These are phyloP conservation scores for Scolopax rusticola DNA, from an alignment of 2,797 vertebrate genomes.

Conservation along the genomic window DNA sequence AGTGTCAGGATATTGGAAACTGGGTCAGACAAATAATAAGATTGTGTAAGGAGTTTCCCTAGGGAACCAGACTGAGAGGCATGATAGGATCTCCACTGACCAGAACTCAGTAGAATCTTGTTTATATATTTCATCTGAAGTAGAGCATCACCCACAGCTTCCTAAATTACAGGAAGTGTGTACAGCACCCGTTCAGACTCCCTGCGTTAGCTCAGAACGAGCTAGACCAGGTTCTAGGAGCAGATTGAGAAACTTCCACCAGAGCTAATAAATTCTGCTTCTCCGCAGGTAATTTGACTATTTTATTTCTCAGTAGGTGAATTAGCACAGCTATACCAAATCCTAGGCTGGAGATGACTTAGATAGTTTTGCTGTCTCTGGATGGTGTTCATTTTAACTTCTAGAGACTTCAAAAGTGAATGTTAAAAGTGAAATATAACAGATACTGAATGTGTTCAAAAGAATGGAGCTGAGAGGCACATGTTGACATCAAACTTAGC, in stretches of 20 bases:
- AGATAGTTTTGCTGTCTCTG: neutral
- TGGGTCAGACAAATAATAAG: slow-evolving; percentile 59
- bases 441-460: neutral
- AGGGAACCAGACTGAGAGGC: slow-evolving; percentile 53
- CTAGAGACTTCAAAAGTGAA: neutral
- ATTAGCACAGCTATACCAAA: neutral
- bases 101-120: slow-evolving; percentile 23
- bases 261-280: slow-evolving; percentile 24
- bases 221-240: slow-evolving; percentile 8
- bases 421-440: neutral
- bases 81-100: slow-evolving; percentile 40
- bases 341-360: neutral
- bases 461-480: neutral
- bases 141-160: neutral
- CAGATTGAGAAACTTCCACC: neutral
- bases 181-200: slow-evolving; percentile 11
- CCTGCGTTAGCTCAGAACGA: neutral
- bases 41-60: slow-evolving; percentile 49
- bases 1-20: slow-evolving; percentile 48
- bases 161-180: slow-evolving; percentile 21
- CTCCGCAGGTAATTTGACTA: neutral
- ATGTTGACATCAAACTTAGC: neutral
- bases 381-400: neutral
- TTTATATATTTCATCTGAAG: neutral
- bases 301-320: neutral